A percentile compares a stretch with the other conserved stretches of the same genome.
These are phyloP conservation scores for Ceratosolen solmsi DNA, from an alignment of 1,140 invertebrate species.

Conservation along the genomic window DNA sequence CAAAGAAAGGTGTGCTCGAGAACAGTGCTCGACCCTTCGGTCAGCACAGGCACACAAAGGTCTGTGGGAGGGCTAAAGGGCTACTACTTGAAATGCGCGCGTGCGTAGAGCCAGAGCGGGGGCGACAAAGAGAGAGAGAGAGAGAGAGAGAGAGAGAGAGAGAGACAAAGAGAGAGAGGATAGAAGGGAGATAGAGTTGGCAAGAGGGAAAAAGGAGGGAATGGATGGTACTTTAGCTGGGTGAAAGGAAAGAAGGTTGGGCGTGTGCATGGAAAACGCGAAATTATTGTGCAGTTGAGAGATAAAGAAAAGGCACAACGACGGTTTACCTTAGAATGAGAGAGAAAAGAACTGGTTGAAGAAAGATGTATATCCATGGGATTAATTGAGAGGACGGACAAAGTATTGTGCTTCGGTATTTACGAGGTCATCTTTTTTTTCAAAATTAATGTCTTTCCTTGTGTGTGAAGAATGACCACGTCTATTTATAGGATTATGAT, in stretches of 20 bases:
- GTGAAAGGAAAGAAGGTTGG: background rate
- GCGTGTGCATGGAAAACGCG: constrained; percentile 33
- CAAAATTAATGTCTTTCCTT: constrained; percentile 11
- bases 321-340: background rate
- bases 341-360: background rate
- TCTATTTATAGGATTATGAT: background rate
- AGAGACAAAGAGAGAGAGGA: no score
- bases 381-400: constrained; percentile 15
- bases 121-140: no score
- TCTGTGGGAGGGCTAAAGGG: constrained; percentile 42
- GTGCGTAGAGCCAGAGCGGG: no score
- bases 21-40: constrained; percentile 30
- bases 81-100: constrained; percentile 28
- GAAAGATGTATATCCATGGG: constrained; percentile 15
- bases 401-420: background rate
- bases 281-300: constrained; percentile 35
- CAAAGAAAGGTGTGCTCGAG: constrained; percentile 41
- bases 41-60: constrained; percentile 35
- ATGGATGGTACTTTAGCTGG: background rate
- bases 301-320: constrained; percentile 16
- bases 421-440: constrained; percentile 21
- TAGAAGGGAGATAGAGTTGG: background rate
- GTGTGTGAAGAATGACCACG: background rate
- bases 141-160: background rate
- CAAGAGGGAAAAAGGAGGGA: background rate